Evolutionary conservation across 2,113 vertebrate genomes (phyloP), one percentile per base, ranked within the genome.

Genomic region (Callorhinus ursinus): DNA sequence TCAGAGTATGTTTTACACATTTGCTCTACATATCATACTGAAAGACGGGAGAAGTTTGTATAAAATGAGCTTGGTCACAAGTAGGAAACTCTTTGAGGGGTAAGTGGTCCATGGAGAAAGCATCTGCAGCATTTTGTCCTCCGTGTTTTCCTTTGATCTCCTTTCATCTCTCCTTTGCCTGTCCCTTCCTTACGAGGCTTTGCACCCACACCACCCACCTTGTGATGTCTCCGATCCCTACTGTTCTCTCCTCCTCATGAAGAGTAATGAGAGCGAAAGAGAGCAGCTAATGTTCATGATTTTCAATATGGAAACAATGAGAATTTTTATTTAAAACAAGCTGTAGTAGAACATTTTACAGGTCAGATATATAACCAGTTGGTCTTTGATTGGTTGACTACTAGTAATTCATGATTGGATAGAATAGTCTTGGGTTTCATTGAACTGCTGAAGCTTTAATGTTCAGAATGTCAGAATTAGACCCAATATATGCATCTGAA

Each of bases 221-320:
- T 0, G 0, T 31, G 72, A 55, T 83, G 36, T 39, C 36, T 96
- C n/a, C 11, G 31, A 39, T 89, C 15, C 31, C 12, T 22, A 0
- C 16, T 90, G 18, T 69, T 83, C 26, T 51, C 14, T 77, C 39
- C 31, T 63, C 57, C 10, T 92, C 28, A 21, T 15, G 18, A 71
- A 69, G n/a, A 53, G 15, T 65, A 65, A 67, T 24, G 39, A 28
- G 36, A 53, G 19, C 79, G 26, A 22, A 55, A 39, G 63, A 77
- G 18, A 61, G 28, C 49, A 61, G 36, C 53, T 69, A 82, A 89
- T n/a, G 21, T 72, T 74, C 51, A 57, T 46, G 80, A 14, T 82
- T 97, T 93, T 82, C 84, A 55, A 51, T 86, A 55, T 80, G 67
- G 59, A 95, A 97, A 86, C 46, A 53, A 77, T 74, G 7, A 79